phyloP scores from a whole-genome alignment of 1,140 invertebrate genomes.

The Ips typographus region DNA sequence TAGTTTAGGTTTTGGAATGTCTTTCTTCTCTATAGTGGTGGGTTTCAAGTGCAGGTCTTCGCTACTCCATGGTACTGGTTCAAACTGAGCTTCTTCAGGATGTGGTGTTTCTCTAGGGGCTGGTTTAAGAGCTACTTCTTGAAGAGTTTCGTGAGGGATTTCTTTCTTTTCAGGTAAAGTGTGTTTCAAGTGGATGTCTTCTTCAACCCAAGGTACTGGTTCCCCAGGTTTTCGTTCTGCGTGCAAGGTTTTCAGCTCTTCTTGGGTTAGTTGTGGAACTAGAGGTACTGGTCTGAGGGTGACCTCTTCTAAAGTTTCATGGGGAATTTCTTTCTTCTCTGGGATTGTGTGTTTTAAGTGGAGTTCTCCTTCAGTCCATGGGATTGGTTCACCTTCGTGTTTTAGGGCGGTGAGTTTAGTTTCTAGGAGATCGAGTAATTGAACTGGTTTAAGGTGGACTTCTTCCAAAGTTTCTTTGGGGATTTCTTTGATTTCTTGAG shows the following conservation, averaged over 20 bases:
- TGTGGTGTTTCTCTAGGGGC: constrained; percentile 11
- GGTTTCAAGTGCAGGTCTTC: constrained; percentile 53
- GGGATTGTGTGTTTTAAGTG: constrained; percentile 51
- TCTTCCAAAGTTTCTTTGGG: constrained; percentile 49
- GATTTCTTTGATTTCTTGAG: constrained; percentile 50
- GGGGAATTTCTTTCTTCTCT: constrained; percentile 50
- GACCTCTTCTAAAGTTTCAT: constrained; percentile 46
- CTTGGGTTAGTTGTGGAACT: constrained; percentile 33
- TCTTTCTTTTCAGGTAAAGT: constrained; percentile 49
- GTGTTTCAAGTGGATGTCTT: constrained; percentile 52
- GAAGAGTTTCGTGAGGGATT: constrained; percentile 47
- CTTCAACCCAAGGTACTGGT: constrained; percentile 51
- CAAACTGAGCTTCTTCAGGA: constrained; percentile 9
- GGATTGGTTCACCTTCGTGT: constrained; percentile 35
- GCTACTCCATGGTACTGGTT: constrained; percentile 51
- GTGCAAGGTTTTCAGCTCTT: neutral
- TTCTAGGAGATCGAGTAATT: constrained; percentile 35
- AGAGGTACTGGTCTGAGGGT: constrained; percentile 36
- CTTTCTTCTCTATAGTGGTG: constrained; percentile 48
- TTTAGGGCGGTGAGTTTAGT: constrained; percentile 34
- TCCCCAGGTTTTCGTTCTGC: constrained; percentile 31
- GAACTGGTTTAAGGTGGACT: constrained; percentile 40
- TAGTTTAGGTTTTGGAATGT: constrained; percentile 47
- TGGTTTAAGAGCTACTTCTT: constrained; percentile 40
- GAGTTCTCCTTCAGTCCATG: constrained; percentile 54